Base-by-base conservation (phyloP, 2,888 invertebrate species). In the Petrolisthes manimaculis region DNA sequence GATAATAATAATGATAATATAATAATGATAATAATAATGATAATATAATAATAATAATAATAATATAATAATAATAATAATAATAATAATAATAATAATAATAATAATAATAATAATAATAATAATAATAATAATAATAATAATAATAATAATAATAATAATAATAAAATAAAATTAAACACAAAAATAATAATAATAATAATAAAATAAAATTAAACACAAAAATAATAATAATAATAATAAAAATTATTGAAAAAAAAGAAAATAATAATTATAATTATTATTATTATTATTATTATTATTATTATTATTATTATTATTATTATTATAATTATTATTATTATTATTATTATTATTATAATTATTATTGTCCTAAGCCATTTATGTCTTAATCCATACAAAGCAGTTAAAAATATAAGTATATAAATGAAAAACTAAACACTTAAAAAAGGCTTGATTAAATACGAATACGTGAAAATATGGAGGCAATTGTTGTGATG, bases 221-320 rank as follows among this genome's bases (percentile, higher is more conserved):
- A 67, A 3, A 54, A 18, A 80, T 80, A 80, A n/a, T 67, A 67
- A 14, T 67, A n/a, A n/a, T n/a, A n/a, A n/a, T n/a, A n/a, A n/a
- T n/a, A n/a, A 74, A 12, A 12, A 74, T 21, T 74, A 74, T 74
- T n/a, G n/a, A n/a, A n/a, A n/a, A n/a, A n/a, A n/a, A n/a, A n/a
- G n/a, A n/a, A n/a, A 12, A 74, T 74, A 6, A 74, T 74, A 12
- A 74, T 74, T 74, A 74, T 74, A 5, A 74, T 74, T 74, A n/a
- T 74, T 74, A 74, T 74, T 74, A 74, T 74, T 74, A 74, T 74
- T 74, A 74, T 74, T 74, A 74, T 74, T 74, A 74, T 74, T 74
- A 74, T 74, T 74, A 74, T 74, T 74, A 74, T 74, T 74, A 74
- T 74, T 74, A 74, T 74, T 74, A 74, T 61, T 61, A 61, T 61